Evolutionary conservation across 2,888 invertebrate genomes (phyloP), one percentile per base, ranked within the genome.

Genomic region (Zygothrica quintamaculata): DNA sequence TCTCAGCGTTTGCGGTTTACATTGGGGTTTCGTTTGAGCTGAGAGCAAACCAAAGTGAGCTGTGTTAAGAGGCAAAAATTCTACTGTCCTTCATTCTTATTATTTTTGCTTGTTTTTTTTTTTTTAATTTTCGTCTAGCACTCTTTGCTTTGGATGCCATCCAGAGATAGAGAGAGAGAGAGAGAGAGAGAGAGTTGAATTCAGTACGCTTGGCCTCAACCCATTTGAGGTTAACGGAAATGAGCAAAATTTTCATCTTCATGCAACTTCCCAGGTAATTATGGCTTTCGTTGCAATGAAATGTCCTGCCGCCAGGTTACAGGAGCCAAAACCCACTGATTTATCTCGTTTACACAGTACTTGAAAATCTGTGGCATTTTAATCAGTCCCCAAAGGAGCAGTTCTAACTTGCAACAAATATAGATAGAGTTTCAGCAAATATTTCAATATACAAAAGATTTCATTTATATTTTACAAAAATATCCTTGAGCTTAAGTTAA

Each of bases 81-180:
- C 26, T 39, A n/a, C 18, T 26, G 16, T 15, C 16, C 47, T 55
- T 47, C 13, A 44, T 26, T 12, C 50, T 46, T 72, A 55, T 55
- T 55, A 53, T 68, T 56, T 33, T 44, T 65, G 13, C 7, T 4
- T 36, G 3, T 33, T 5, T 33, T 33, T 3, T 47, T 43, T 18
- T 68, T 68, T 76, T 77, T 77, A 73, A 79, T 82, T 77, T 75
- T 62, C 69, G 31, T 42, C 57, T 61, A 25, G 36, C 52, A 59
- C 52, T 65, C 69, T 56, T 65, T 73, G 46, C 46, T 11, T 1
- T 39, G n/a, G n/a, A n/a, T n/a, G n/a, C n/a, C n/a, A n/a, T n/a
- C n/a, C n/a, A n/a, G n/a, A n/a, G n/a, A n/a, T n/a, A n/a, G n/a
- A n/a, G n/a, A n/a, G n/a, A n/a, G n/a, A n/a, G n/a, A n/a, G n/a